Evolutionary conservation across 2,888 invertebrate species (phyloP), one percentile per base, ranked within the genome.

Genomic region (Slavum lentiscoides): DNA sequence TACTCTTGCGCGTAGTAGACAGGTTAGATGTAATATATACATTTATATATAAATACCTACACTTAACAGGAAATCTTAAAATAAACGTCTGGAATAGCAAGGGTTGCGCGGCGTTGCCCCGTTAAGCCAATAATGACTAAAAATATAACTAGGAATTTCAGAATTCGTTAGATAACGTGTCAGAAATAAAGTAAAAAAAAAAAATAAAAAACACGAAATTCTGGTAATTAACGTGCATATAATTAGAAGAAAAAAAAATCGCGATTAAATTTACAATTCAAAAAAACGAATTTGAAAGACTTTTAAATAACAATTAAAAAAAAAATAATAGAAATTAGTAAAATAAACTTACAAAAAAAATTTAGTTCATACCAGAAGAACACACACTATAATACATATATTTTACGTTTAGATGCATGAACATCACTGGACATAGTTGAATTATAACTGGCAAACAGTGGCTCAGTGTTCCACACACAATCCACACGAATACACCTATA

Each of bases 21-120:
- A 8, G 37, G 23, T n/a, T 58, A 21, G 0, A 55, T 15, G 49
- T 49, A 30, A 30, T 30, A 68, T 43, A 67, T 67, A 67, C 15
- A 37, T 59, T 37, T 15, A 72, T 62, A 43, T 4, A 73, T 13
- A 53, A 37, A 66, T 75, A 59, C 17, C 13, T 19, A 58, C 37
- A 64, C 6, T 70, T 19, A 23, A 80, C 80, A 62, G 66, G 72
- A 80, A 66, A 69, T 80, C 80, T 72, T 72, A 80, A 80, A 80
- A 80, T 80, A 80, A 58, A 80, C 17, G 53, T 77, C 67, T 75
- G 58, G 67, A 77, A 39, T n/a, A 69, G 69, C 70, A 77, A 77
- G 77, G 80, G 70, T 64, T 80, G 70, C 30, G 62, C 30, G 62
- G 13, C 69, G 64, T 74, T 74, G 66, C 23, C 43, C 19, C 17